Evolutionary conservation across 1,140 invertebrate species (phyloP).

Genomic region (Cotesia chilonis): DNA sequence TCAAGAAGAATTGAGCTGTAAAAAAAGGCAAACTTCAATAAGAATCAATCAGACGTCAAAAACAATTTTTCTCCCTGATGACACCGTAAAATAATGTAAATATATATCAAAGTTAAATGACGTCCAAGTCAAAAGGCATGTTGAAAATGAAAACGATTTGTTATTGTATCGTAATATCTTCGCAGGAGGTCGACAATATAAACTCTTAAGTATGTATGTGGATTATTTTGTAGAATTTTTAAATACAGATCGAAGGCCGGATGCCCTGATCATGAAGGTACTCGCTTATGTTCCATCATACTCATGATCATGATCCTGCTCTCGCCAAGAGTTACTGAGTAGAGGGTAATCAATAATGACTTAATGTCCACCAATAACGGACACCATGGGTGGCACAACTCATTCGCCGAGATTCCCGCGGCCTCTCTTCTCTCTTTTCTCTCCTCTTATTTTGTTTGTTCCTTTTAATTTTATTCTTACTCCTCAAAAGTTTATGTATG

Average conservation of each 20-base stretch:
- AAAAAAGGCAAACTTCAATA: not conserved
- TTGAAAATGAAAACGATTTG: slow-evolving; percentile 46
- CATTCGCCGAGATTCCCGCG: slow-evolving; percentile 22
- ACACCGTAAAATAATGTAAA: not conserved
- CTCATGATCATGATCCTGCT: slow-evolving; percentile 32
- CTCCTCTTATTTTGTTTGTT: slow-evolving; percentile 14
- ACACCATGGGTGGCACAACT: slow-evolving; percentile 60
- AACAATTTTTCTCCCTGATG: slow-evolving; percentile 3
- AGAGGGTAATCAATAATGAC: slow-evolving; percentile 63
- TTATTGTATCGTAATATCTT: slow-evolving; percentile 44
- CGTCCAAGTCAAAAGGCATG: slow-evolving; percentile 16
- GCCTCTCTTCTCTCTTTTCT: slow-evolving; percentile 23
- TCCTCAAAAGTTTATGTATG: too few relatives aligned
- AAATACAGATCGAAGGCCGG: slow-evolving; percentile 5
- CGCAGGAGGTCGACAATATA: slow-evolving; percentile 41
- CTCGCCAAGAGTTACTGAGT: slow-evolving; percentile 38
- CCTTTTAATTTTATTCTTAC: not conserved
- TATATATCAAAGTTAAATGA: slow-evolving; percentile 14
- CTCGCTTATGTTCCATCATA: not conserved
- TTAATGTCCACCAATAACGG: slow-evolving; percentile 64
- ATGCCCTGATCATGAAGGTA: too few relatives aligned
- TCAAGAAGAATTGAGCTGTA: not conserved
- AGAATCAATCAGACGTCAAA: not conserved
- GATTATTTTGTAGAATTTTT: slow-evolving; percentile 31
- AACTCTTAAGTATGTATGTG: slow-evolving; percentile 38